phyloP scores from a whole-genome alignment of 2,888 invertebrate genomes.

The Microctonus brassicae region DNA sequence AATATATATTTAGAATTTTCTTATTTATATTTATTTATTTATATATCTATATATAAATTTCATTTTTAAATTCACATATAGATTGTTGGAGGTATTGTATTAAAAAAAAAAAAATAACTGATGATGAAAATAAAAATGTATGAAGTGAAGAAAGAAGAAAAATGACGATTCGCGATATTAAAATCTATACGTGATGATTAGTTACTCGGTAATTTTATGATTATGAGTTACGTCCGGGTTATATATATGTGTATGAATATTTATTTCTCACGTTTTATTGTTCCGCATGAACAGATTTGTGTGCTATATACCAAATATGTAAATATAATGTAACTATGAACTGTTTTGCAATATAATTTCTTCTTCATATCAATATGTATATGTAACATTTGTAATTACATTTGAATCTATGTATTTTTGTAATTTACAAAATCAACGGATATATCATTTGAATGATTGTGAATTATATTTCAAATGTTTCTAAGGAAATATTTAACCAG shows the following conservation, averaged over 20 bases:
- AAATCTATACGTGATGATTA: not conserved
- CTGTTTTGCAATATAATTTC: not conserved
- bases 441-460: not conserved
- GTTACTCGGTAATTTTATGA: slow-evolving; percentile 2
- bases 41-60: not conserved
- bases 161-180: not conserved
- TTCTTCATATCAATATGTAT: not conserved
- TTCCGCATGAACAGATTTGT: slow-evolving; percentile 25
- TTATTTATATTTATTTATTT: not conserved
- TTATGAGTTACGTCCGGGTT: slow-evolving; percentile 28
- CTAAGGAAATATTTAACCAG: slow-evolving; percentile 1
- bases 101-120: not conserved
- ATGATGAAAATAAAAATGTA: not conserved
- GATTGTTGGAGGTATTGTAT: not conserved
- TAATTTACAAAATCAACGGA: not conserved
- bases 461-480: not conserved
- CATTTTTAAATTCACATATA: not conserved
- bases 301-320: not conserved
- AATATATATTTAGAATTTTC: slow-evolving; percentile 23
- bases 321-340: not conserved
- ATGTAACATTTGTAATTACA: not conserved
- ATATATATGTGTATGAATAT: not conserved
- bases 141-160: not conserved
- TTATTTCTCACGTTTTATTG: slow-evolving; percentile 30
- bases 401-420: not conserved